These are phyloP conservation scores for Cynopterus brachyotis DNA, from an alignment of 2,113 vertebrate species.

Conservation along the genomic window DNA sequence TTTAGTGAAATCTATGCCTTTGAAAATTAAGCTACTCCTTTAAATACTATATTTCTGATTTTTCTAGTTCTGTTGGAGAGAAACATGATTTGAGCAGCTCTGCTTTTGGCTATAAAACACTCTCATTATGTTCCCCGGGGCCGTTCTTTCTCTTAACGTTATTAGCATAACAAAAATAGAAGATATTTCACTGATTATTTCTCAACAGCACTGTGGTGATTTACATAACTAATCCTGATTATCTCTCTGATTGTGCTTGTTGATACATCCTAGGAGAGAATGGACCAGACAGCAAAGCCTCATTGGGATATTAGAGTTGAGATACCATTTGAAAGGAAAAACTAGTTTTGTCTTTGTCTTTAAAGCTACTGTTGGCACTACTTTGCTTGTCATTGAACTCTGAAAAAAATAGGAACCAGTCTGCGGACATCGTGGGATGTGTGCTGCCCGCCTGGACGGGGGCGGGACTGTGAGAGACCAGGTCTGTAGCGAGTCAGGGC, in stretches of 20 bases:
- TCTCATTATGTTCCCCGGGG: not conserved
- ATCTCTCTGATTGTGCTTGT: not conserved
- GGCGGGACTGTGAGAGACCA: too few relatives aligned
- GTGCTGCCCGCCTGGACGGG: fast-evolving
- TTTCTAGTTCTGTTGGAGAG: not conserved
- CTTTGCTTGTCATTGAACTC: not conserved
- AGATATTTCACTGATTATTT: slow-evolving; percentile 28
- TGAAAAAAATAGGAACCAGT: not conserved
- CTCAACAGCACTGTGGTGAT: not conserved
- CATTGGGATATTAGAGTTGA: not conserved
- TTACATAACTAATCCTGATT: not conserved
- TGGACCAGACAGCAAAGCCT: not conserved
- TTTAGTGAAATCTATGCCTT: not conserved
- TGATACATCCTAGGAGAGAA: not conserved
- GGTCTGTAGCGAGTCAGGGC: fast-evolving
- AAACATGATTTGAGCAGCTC: not conserved
- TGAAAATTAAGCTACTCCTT: not conserved
- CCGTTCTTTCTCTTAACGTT: not conserved
- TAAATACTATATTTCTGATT: not conserved
- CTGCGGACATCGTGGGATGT: not conserved
- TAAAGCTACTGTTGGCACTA: not conserved
- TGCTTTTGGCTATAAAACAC: not conserved
- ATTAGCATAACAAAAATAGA: slow-evolving; percentile 38
- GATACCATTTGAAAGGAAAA: not conserved
- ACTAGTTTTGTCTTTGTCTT: not conserved